Evolutionary conservation across 2,797 vertebrate species (phyloP).

Genomic region (Taeniopygia guttata): DNA sequence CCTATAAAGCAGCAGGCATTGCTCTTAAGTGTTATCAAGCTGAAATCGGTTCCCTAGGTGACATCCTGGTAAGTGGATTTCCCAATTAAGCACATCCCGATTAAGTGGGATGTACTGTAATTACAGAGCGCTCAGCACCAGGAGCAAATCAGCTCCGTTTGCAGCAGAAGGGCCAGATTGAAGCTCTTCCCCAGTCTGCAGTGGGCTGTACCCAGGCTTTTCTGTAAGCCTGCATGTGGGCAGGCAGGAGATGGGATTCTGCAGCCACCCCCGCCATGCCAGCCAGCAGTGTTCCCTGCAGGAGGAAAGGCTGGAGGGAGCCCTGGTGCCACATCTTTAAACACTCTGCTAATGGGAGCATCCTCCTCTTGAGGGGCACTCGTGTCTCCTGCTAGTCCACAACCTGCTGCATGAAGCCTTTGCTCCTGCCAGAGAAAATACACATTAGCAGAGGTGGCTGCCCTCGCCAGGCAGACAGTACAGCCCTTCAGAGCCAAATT

Average conservation of each 20-base stretch:
- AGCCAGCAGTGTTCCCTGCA: neutral
- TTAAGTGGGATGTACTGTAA: conserved; percentile 63
- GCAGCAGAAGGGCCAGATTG: neutral
- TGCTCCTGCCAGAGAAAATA: neutral
- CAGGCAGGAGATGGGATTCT: conserved; percentile 17
- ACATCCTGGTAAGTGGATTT: conserved; percentile 66
- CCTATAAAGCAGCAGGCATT: conserved; percentile 52
- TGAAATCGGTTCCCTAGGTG: conserved; percentile 63
- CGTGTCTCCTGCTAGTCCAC: neutral
- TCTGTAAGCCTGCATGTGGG: neutral
- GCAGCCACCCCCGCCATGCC: neutral
- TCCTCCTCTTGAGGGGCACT: neutral
- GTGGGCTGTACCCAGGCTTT: neutral
- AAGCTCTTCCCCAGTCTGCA: conserved; percentile 14
- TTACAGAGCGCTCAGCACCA: conserved; percentile 25
- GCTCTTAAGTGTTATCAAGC: conserved; percentile 58
- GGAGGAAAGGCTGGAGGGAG: neutral
- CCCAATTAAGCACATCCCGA: conserved; percentile 63
- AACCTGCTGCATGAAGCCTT: neutral
- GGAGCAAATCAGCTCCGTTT: conserved; percentile 21
- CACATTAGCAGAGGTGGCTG: neutral
- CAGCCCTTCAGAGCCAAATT: neutral
- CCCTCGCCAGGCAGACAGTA: accelerated
- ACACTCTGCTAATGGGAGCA: neutral
- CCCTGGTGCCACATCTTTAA: neutral